phyloP scores from a whole-genome alignment of 2,113 vertebrate genomes.

The Gymnocephalus cernua region DNA sequence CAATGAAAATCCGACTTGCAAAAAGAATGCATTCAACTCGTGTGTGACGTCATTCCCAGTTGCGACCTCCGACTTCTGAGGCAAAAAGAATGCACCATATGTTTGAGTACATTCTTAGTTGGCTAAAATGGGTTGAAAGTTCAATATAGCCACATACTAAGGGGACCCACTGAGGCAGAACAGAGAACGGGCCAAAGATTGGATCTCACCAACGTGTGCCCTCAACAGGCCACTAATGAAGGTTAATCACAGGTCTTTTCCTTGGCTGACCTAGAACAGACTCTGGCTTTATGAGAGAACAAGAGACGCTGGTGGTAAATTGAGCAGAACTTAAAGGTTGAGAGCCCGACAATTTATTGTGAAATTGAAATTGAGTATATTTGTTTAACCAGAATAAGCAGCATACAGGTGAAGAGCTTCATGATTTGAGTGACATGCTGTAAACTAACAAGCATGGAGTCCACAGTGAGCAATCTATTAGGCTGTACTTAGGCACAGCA shows the following conservation, averaged over 20 bases:
- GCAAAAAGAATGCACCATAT: no score
- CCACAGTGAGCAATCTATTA: neutral
- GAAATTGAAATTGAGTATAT: constrained; percentile 17
- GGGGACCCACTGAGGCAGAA: constrained; percentile 61
- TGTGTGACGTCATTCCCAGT: no score
- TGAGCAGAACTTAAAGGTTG: constrained; percentile 63
- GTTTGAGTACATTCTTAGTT: neutral
- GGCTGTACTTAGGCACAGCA: neutral
- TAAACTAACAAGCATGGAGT: neutral
- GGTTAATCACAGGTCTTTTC: constrained; percentile 69
- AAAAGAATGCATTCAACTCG: no score
- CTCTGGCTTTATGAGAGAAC: constrained; percentile 69
- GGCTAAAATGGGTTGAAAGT: constrained; percentile 20
- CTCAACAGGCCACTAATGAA: constrained; percentile 81
- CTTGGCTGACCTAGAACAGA: constrained; percentile 79
- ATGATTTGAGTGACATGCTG: neutral
- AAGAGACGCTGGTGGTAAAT: constrained; percentile 52
- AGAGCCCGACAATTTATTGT: constrained; percentile 48
- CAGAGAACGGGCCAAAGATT: constrained; percentile 56
- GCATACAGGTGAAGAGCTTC: constrained; percentile 1
- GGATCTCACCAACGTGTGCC: constrained; percentile 76
- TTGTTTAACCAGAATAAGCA: constrained; percentile 2
- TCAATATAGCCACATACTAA: constrained; percentile 43
- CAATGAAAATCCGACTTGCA: no score
- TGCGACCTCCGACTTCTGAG: no score